A percentile compares a stretch with the other conserved stretches of the same genome.
Evolutionary conservation across 2,113 vertebrate species (phyloP).

Genomic region (Calyptommatus sinebrachiatus): DNA sequence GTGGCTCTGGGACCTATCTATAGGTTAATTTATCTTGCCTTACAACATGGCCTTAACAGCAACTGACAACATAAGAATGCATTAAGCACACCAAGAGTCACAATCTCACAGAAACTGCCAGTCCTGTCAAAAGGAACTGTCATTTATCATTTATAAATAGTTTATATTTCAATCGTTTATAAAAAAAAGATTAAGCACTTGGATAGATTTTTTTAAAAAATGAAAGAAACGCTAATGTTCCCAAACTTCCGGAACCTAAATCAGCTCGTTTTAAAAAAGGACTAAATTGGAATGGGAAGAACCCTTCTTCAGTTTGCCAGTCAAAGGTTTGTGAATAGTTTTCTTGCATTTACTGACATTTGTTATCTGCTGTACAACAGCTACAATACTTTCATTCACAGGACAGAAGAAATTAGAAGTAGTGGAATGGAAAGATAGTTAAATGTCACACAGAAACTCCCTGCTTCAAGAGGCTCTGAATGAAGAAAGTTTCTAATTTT

Average conservation of each 20-base stretch:
- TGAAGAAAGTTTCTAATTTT: no score
- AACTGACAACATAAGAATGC: background rate
- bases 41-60: background rate
- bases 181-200: slow-evolving; percentile 6
- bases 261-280: background rate
- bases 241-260: background rate
- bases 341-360: background rate
- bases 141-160: background rate
- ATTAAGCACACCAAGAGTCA: background rate
- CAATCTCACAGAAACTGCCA: background rate
- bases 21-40: background rate
- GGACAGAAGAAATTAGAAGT: background rate
- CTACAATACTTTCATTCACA: background rate
- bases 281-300: background rate
- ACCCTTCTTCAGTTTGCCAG: background rate
- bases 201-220: background rate
- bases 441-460: background rate
- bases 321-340: background rate
- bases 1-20: no score
- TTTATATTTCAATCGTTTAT: background rate
- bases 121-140: background rate
- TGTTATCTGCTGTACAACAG: background rate
- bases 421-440: background rate
- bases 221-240: background rate
- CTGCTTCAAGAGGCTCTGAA: background rate